These are phyloP conservation scores for Miichthys miiuy DNA, from an alignment of 2,797 vertebrate genomes.

Conservation along the genomic window DNA sequence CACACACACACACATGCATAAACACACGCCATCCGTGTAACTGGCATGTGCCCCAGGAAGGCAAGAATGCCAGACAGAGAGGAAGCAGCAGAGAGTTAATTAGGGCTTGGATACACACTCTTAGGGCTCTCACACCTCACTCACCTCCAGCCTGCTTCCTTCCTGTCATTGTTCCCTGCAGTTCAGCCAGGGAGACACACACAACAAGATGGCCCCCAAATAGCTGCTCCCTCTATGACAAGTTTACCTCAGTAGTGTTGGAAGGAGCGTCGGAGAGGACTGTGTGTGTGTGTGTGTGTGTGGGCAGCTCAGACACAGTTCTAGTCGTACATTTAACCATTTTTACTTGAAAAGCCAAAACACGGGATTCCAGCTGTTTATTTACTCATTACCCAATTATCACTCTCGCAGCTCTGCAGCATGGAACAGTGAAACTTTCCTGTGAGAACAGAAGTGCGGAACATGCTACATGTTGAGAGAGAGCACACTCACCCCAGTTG, in stretches of 20 bases:
- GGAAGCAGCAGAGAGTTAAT: conserved; percentile 93
- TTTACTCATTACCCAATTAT: conserved; percentile 88
- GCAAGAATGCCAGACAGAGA: conserved; percentile 87
- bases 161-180: conserved; percentile 95
- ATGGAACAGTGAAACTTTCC: conserved; percentile 77
- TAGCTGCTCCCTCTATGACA: conserved; percentile 89
- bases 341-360: conserved; percentile 54
- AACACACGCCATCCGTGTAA: conserved; percentile 82
- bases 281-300: conserved; percentile 33
- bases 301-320: neutral
- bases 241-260: conserved; percentile 89
- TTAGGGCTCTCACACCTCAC: conserved; percentile 94
- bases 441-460: conserved; percentile 70
- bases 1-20: conserved; percentile 42
- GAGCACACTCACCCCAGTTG: conserved; percentile 65
- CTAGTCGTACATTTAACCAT: conserved; percentile 58
- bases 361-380: conserved; percentile 81
- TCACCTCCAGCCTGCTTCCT: conserved; percentile 86
- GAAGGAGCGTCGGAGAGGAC: conserved; percentile 32
- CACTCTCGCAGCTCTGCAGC: conserved; percentile 72
- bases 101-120: conserved; percentile 93
- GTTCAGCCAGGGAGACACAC: conserved; percentile 87
- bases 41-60: conserved; percentile 94
- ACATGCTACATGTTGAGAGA: conserved; percentile 63
- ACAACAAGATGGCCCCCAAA: conserved; percentile 94